Evolutionary conservation across 2,113 vertebrate species (phyloP).

Genomic region (Cathartes aura): DNA sequence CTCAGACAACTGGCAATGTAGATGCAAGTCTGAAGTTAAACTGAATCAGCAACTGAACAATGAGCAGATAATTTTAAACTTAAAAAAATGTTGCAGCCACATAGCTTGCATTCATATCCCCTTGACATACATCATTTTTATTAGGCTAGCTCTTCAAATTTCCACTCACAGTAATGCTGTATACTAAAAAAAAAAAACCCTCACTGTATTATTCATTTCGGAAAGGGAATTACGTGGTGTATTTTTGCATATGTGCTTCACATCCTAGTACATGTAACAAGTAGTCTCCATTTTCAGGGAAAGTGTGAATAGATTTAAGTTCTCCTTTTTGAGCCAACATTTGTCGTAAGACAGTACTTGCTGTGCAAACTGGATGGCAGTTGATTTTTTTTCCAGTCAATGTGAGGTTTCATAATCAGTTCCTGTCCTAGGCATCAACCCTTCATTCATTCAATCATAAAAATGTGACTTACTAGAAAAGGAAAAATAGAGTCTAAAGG

Average conservation of each 20-base stretch:
- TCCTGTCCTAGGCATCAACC: conserved; percentile 40
- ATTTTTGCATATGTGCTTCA: conserved; percentile 45
- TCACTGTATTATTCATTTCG: neutral
- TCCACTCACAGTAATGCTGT: conserved; percentile 29
- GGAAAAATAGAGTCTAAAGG: conserved; percentile 81
- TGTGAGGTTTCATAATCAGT: conserved; percentile 49
- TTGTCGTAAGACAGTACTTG: conserved; percentile 2
- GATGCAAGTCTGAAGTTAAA: conserved; percentile 50
- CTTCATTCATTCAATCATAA: conserved; percentile 70
- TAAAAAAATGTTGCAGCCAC: conserved; percentile 3
- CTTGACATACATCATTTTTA: neutral
- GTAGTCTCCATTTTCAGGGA: conserved; percentile 12
- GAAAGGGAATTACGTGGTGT: conserved; percentile 16
- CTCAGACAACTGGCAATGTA: conserved; percentile 62
- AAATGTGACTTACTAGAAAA: conserved; percentile 70
- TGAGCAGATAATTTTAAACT: conserved; percentile 46
- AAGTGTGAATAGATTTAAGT: neutral
- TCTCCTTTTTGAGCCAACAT: neutral
- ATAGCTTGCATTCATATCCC: conserved; percentile 47
- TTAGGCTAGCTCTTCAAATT: conserved; percentile 35
- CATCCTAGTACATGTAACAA: conserved; percentile 28
- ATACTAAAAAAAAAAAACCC: neutral
- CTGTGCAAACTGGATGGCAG: conserved; percentile 51
- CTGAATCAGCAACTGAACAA: conserved; percentile 46
- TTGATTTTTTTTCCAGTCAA: conserved; percentile 25